Conservation (phyloP, 2,113 vertebrate genomes). For the Phaetusa simplex region DNA sequence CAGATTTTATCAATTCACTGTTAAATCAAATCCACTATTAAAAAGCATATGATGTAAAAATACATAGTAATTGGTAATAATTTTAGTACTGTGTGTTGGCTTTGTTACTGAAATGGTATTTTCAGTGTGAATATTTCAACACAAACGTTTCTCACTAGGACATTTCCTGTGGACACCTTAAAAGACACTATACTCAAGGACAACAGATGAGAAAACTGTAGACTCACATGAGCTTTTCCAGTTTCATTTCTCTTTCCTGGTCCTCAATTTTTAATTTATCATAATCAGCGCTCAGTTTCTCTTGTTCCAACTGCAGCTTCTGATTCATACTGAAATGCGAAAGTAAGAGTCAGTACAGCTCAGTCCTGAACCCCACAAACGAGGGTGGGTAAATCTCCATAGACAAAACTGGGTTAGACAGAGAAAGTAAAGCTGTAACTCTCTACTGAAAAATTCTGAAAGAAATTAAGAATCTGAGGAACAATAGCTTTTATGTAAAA, state of each 20-base stretch:
- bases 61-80: not conserved
- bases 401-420: not conserved
- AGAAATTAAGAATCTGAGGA: not conserved
- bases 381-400: not conserved
- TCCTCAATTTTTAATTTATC: slow-evolving; percentile 89
- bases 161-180: not conserved
- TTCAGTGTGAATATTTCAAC: not conserved
- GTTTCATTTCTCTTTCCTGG: slow-evolving; percentile 84
- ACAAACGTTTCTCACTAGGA: not conserved
- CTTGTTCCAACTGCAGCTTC: slow-evolving; percentile 89
- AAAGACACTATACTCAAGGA: not conserved
- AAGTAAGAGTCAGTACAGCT: not conserved
- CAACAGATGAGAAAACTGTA: not conserved
- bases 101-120: not conserved
- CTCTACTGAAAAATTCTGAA: not conserved
- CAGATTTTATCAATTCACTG: too few relatives aligned
- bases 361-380: not conserved
- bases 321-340: slow-evolving; percentile 82
- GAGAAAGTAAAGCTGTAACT: not conserved
- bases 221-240: slow-evolving; percentile 87
- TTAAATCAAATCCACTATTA: not conserved
- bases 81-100: not conserved
- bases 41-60: not conserved
- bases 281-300: slow-evolving; percentile 88
- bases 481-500: not conserved